A percentile compares a stretch with the other conserved stretches of the same genome.
Evolutionary conservation across 1,140 invertebrate species (phyloP).

Genomic region (Drosophila ananassae): DNA sequence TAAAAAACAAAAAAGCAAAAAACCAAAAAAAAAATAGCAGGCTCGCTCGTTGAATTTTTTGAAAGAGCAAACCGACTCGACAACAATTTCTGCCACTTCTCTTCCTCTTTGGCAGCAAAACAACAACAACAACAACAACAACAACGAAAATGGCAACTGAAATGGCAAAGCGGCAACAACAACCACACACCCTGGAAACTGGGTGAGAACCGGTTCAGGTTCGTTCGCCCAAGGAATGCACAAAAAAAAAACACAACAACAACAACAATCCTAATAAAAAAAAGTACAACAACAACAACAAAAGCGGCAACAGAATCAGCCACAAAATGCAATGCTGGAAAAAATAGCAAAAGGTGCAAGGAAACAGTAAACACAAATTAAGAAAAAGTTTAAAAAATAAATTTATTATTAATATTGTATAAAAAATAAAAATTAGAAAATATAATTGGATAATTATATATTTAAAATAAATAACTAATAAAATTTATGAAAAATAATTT

Average conservation of each 20-base stretch:
- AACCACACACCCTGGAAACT: slow-evolving; percentile 10
- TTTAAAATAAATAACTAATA: no score
- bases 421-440: no score
- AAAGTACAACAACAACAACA: slow-evolving; percentile 23
- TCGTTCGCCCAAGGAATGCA: slow-evolving; percentile 65
- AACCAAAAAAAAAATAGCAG: slow-evolving; percentile 40
- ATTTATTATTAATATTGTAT: slow-evolving; percentile 7
- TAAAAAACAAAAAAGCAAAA: slow-evolving; percentile 60
- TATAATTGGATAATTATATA: no score
- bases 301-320: slow-evolving; percentile 36
- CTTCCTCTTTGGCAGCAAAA: not conserved
- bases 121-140: no score
- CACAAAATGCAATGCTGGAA: slow-evolving; percentile 51
- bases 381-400: not conserved
- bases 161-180: slow-evolving; percentile 58
- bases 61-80: slow-evolving; percentile 58
- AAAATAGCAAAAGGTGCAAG: slow-evolving; percentile 58
- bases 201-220: slow-evolving; percentile 53
- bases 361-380: slow-evolving; percentile 31
- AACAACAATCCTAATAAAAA: slow-evolving; percentile 15
- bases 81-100: slow-evolving; percentile 64
- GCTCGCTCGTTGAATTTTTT: slow-evolving; percentile 21
- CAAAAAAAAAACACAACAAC: slow-evolving; percentile 52
- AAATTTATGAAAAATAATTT: no score
- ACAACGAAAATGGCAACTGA: slow-evolving; percentile 33